Percentiles rank a stretch among this genome's conserved stretches.
These are phyloP conservation scores for Pocillopora damicornis DNA, from an alignment of 64 coral and sea anemone genomes.

Conservation along the genomic window DNA sequence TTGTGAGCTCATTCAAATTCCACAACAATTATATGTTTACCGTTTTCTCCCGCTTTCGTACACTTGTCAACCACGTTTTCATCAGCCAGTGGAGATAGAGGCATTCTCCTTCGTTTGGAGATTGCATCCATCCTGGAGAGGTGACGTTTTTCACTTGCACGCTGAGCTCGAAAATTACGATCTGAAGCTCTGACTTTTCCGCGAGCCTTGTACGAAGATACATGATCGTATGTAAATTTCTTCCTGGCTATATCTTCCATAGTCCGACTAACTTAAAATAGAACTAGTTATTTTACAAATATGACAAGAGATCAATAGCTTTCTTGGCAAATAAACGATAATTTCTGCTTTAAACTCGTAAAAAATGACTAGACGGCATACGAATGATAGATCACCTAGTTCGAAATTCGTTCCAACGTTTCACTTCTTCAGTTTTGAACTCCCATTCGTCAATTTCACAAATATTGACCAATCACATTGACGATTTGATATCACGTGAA, in stretches of 20 bases:
- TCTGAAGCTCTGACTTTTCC: constrained; percentile 33
- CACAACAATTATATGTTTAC: not conserved
- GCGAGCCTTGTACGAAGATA: constrained; percentile 51
- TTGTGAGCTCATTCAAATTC: not conserved
- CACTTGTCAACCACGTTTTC: constrained; percentile 11
- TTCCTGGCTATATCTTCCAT: constrained; percentile 39
- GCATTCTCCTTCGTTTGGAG: constrained; percentile 42
- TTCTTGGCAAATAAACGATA: not conserved
- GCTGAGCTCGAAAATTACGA: constrained; percentile 50
- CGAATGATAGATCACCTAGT: not conserved
- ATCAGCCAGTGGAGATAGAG: constrained; percentile 28
- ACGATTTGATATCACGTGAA: not conserved
- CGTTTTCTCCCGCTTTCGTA: not conserved
- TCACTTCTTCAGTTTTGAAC: not conserved
- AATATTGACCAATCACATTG: constrained; percentile 2
- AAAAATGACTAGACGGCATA: not conserved
- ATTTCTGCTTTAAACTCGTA: not conserved
- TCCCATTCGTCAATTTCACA: constrained; percentile 13
- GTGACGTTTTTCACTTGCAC: constrained; percentile 44
- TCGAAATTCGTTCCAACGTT: constrained; percentile 44
- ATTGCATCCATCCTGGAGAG: constrained; percentile 43
- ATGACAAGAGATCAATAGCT: not conserved
- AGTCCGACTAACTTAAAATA: not conserved
- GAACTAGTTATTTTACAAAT: not conserved
- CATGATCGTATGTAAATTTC: constrained; percentile 43